These are phyloP conservation scores for Stenolophus ochropezus DNA, from an alignment of 2,888 invertebrate genomes.

Conservation along the genomic window DNA sequence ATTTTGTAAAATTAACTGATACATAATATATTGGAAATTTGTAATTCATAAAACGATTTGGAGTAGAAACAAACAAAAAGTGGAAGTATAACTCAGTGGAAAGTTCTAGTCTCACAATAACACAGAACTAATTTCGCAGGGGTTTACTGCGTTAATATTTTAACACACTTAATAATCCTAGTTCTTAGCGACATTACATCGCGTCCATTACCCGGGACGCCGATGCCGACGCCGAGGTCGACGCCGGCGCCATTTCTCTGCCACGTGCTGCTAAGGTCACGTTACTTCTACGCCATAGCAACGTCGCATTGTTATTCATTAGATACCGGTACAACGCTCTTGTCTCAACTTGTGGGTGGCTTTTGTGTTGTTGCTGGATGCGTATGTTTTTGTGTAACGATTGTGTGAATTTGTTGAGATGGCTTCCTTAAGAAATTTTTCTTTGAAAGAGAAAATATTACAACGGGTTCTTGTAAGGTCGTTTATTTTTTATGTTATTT, in stretches of 20 bases:
- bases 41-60: no score
- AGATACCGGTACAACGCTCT: slow-evolving; percentile 30
- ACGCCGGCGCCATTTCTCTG: no score
- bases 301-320: slow-evolving; percentile 55
- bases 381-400: slow-evolving; percentile 29
- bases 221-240: no score
- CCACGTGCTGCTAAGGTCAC: slow-evolving; percentile 14
- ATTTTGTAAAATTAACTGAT: no score
- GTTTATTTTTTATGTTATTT: slow-evolving; percentile 28
- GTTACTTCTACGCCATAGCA: neutral
- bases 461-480: neutral
- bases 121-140: slow-evolving; percentile 29
- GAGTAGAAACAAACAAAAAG: neutral
- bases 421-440: slow-evolving; percentile 24
- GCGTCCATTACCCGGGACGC: slow-evolving; percentile 47
- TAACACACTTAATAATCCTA: slow-evolving; percentile 56
- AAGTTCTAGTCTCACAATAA: slow-evolving; percentile 24
- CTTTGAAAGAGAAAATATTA: slow-evolving; percentile 15
- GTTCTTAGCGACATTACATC: slow-evolving; percentile 53
- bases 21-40: no score
- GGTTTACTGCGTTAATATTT: slow-evolving; percentile 51
- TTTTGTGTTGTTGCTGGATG: slow-evolving; percentile 19
- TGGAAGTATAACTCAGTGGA: neutral
- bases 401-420: slow-evolving; percentile 30
- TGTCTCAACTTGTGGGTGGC: neutral